Evolutionary conservation across 1,140 invertebrate species (phyloP).

Genomic region (Drosophila saltans): DNA sequence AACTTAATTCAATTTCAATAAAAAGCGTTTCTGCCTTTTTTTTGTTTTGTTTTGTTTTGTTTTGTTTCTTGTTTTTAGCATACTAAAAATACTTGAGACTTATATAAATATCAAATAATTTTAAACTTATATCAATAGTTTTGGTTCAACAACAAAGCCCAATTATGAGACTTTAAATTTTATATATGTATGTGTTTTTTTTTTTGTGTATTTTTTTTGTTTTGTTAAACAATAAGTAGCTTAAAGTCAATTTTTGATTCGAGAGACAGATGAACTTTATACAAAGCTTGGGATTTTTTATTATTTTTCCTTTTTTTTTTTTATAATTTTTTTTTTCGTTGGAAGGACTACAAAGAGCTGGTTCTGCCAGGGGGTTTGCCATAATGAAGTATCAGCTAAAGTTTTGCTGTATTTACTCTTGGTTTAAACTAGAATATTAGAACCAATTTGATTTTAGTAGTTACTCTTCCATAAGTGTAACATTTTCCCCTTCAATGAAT

Average conservation of each 20-base stretch:
- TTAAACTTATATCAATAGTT: constrained; percentile 66
- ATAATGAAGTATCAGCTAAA: too few species aligned
- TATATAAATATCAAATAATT: constrained; percentile 35
- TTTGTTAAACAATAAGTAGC: constrained; percentile 58
- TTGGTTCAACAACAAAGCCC: constrained; percentile 78
- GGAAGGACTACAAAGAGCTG: constrained; percentile 17
- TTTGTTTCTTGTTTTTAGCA: neutral
- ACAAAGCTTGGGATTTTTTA: constrained; percentile 49
- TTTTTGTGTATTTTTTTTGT: neutral
- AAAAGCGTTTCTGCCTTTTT: constrained; percentile 22
- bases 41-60: neutral
- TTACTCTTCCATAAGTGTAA: too few species aligned
- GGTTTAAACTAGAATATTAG: too few species aligned
- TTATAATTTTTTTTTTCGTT: neutral
- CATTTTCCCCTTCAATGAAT: neutral
- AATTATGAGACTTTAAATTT: constrained; percentile 25
- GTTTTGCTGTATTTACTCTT: too few species aligned
- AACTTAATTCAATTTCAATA: constrained; percentile 26
- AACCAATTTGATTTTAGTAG: too few species aligned
- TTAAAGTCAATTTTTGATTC: constrained; percentile 66
- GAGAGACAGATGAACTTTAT: constrained; percentile 61
- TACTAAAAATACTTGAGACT: constrained; percentile 36
- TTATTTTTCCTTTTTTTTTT: neutral
- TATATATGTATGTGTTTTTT: neutral
- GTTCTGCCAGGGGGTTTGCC: neutral